Evolutionary conservation across 2,888 invertebrate genomes (phyloP), one percentile per base, ranked within the genome.

Genomic region (Malachius bipustulatus): DNA sequence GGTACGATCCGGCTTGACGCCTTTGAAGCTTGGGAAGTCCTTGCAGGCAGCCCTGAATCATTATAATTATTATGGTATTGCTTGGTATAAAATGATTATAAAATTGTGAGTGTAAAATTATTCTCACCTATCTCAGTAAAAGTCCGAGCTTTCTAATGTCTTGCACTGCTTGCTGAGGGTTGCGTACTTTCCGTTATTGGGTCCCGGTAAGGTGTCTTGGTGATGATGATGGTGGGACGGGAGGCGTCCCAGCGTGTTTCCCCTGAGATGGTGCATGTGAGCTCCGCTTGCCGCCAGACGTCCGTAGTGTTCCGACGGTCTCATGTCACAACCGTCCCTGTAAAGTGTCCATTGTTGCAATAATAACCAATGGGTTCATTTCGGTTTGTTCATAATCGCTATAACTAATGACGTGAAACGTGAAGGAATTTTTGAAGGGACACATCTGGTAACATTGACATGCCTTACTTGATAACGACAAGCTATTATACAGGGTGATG

Each of bases 91-190:
- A n/a, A n/a, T n/a, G n/a, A n/a, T n/a, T n/a, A n/a, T n/a, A n/a
- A 19, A 19, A 8, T 19, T n/a, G 6, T 19, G 24, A 19, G n/a
- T 19, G 24, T 19, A 19, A 19, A 8, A 19, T n/a, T 34, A 16
- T 12, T n/a, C 2, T 47, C 44, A 68, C 70, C 76, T 77, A 70
- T 82, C 83, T 87, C 85, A 89, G 84, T 89, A 90, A 73, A 88
- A 89, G 71, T 89, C 88, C 61, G 80, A 84, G 59, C 87, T 82
- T 71, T 89, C 89, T 49, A 89, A 73, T 57, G 89, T 89, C 73
- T 89, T 89, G 80, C 89, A 90, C 73, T 89, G 87, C 71, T 88
- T 88, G 79, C 85, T 88, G 70, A 89, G 73, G 69, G 88, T 89
- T 67, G 88, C 87, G 79, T 88, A 89, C 78, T 89, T 88, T 66